A percentile compares a stretch with the other conserved stretches of the same genome.
phyloP scores from a whole-genome alignment of 2,113 vertebrate species.

The Hepsetus odoe region DNA sequence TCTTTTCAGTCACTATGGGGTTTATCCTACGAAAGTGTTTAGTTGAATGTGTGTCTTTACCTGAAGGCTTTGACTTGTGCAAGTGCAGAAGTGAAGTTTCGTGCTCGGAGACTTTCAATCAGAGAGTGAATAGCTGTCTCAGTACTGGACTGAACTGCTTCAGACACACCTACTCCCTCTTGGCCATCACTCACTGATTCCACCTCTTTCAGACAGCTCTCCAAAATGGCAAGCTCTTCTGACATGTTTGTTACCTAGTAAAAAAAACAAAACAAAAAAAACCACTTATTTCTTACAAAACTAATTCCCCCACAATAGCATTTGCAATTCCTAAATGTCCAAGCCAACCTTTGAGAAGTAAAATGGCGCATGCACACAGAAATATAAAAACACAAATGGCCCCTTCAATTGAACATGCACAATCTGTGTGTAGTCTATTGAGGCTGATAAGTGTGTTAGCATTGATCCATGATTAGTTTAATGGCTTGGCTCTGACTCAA shows the following conservation, averaged over 20 bases:
- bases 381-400: background rate
- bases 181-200: constrained; percentile 80
- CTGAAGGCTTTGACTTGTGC: constrained; percentile 94
- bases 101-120: constrained; percentile 87
- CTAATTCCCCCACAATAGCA: background rate
- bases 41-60: constrained; percentile 65
- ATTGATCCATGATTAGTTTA: constrained; percentile 54
- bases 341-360: background rate
- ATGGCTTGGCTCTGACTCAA: constrained; percentile 43
- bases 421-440: background rate
- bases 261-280: constrained; percentile 15
- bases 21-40: background rate
- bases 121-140: constrained; percentile 95
- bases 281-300: background rate
- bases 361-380: background rate
- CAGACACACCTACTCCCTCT: constrained; percentile 83
- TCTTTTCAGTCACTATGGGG: background rate
- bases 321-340: background rate
- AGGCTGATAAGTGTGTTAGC: constrained; percentile 37
- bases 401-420: background rate
- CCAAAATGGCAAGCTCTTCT: constrained; percentile 88
- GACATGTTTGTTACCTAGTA: constrained; percentile 98
- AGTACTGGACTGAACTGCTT: constrained; percentile 85
- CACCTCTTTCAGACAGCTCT: constrained; percentile 88
- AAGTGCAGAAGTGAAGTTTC: constrained; percentile 88